These are phyloP conservation scores for Drosophila melanica DNA, from an alignment of 1,140 invertebrate species.

Conservation along the genomic window DNA sequence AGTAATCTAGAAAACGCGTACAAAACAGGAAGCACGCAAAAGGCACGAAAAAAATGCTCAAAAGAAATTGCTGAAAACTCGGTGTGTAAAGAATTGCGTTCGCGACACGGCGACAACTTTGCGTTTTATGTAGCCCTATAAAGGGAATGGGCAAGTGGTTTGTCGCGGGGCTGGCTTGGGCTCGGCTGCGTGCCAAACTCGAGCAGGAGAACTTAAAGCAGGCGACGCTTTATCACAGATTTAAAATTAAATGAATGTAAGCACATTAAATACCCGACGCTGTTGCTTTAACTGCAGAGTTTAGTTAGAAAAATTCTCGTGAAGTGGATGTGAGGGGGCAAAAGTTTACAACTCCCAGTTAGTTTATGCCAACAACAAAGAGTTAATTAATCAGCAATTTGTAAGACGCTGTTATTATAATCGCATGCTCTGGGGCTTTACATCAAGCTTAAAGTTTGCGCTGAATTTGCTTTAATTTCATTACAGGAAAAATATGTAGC, in stretches of 20 bases:
- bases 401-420: constrained; percentile 57
- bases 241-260: constrained; percentile 79
- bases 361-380: constrained; percentile 62
- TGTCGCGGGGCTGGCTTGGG: background rate
- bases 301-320: constrained; percentile 29
- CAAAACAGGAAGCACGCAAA: constrained; percentile 75
- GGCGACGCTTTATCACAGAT: constrained; percentile 72
- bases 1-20: constrained; percentile 81
- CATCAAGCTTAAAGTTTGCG: constrained; percentile 33
- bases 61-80: constrained; percentile 47
- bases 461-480: constrained; percentile 10
- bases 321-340: constrained; percentile 13
- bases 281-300: constrained; percentile 55
- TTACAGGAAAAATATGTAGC: background rate
- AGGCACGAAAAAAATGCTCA: constrained; percentile 40
- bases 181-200: constrained; percentile 4
- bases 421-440: constrained; percentile 55
- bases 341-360: constrained; percentile 62
- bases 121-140: constrained; percentile 48
- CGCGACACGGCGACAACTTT: constrained; percentile 79
- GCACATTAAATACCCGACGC: constrained; percentile 74
- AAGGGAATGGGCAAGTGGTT: constrained; percentile 9
- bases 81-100: constrained; percentile 76
- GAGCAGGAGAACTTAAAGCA: constrained; percentile 55
- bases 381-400: constrained; percentile 77